Base-by-base conservation (phyloP, 2,888 invertebrate species). In the Unio pictorum region DNA sequence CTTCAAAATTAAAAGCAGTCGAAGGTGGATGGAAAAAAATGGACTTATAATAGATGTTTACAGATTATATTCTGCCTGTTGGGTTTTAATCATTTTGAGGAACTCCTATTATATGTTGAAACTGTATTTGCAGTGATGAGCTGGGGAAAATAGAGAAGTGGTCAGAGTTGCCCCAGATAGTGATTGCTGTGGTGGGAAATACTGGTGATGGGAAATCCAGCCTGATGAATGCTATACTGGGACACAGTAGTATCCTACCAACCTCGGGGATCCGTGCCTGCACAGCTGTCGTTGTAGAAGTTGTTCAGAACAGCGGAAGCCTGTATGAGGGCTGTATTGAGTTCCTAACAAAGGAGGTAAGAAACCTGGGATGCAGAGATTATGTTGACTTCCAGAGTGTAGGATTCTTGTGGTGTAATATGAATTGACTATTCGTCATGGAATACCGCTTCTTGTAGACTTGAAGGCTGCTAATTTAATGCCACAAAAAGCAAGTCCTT, bases 261-360 rank as follows among this genome's bases (percentile, higher is more conserved):
- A 86, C 86, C 1, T 86, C 86, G 1, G 84, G 86, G 6, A 81
- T 85, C 68, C 67, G 81, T 55, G 86, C 86, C 3, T 86, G 86
- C 69, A 86, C 86, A 6, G 84, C 86, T 11, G 85, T 84, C 0
- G 84, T 85, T 6, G 85, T 85, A 18, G 81, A 23, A 23, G 23
- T 23, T 23, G 23, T 23, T 23, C 23, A 23, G 23, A 23, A 23
- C 23, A 23, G 23, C 23, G 23, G 23, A 23, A 23, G 23, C 23
- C 23, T 23, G 23, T 23, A 23, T 23, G 23, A 23, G 23, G 84
- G 83, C 8, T 82, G 85, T 62, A 83, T 86, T 30, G 77, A 83
- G 66, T 86, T 86, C 69, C 74, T 86, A 15, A 75, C 82, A n/a
- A 66, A 59, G 64, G 64, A 84, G 82, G 85, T 84, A 72, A 6